Conservation (phyloP, 2,797 vertebrate species). For the Smutsia temminckii region DNA sequence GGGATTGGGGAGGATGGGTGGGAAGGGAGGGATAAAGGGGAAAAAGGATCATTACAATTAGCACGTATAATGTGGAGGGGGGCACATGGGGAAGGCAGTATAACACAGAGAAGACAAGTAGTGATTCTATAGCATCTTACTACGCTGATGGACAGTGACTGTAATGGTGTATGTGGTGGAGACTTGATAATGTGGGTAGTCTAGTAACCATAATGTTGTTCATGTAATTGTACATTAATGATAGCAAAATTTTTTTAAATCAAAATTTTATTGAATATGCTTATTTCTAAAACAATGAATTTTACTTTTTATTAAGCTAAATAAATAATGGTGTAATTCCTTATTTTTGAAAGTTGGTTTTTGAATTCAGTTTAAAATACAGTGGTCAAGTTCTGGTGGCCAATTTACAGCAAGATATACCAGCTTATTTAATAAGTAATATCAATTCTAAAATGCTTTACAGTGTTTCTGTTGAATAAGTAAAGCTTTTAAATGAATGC, state of each 20-base stretch:
- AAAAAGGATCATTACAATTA: too few relatives aligned
- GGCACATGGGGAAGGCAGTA: too few relatives aligned
- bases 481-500: slow-evolving; percentile 30
- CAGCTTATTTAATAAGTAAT: slow-evolving; percentile 26
- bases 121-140: too few relatives aligned
- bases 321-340: not conserved
- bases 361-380: slow-evolving; percentile 29
- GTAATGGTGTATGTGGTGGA: too few relatives aligned
- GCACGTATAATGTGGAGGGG: too few relatives aligned
- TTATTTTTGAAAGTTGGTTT: slow-evolving; percentile 19
- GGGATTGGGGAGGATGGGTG: too few relatives aligned
- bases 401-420: slow-evolving; percentile 16
- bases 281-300: slow-evolving; percentile 15
- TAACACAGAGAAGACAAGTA: too few relatives aligned
- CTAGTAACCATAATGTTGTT: too few relatives aligned
- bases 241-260: not conserved
- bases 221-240: too few relatives aligned
- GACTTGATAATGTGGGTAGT: too few relatives aligned
- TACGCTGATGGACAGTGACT: too few relatives aligned
- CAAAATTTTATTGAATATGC: not conserved
- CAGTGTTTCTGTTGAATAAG: not conserved
- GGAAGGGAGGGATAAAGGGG: too few relatives aligned
- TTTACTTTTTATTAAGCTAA: slow-evolving; percentile 51
- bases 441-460: slow-evolving; percentile 14
- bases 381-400: slow-evolving; percentile 5